These are phyloP conservation scores for Stenurella melanura DNA, from an alignment of 2,888 invertebrate genomes.

Conservation along the genomic window DNA sequence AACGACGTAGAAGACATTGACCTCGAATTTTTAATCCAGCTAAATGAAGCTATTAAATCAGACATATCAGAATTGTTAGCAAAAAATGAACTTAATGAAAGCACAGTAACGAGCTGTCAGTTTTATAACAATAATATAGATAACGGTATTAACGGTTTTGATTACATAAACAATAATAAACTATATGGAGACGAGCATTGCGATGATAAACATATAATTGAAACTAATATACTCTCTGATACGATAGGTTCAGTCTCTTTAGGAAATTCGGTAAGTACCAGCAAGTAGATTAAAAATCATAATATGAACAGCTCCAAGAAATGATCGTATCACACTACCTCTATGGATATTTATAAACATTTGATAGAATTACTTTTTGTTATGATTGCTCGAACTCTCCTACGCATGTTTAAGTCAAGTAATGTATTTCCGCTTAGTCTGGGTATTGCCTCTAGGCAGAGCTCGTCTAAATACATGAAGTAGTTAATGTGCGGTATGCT, in stretches of 20 bases:
- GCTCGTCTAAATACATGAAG: too few relatives aligned
- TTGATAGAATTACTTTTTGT: too few relatives aligned
- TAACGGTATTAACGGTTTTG: slow-evolving; percentile 30
- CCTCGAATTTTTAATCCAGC: slow-evolving; percentile 58
- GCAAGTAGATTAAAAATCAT: neutral
- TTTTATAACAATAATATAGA: slow-evolving; percentile 48
- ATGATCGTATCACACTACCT: too few relatives aligned
- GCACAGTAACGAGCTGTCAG: slow-evolving; percentile 40
- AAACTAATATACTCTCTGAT: slow-evolving; percentile 52
- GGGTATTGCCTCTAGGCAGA: too few relatives aligned
- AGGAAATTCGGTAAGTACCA: slow-evolving; percentile 50
- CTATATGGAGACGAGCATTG: slow-evolving; percentile 41
- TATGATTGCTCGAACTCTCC: too few relatives aligned
- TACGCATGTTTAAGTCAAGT: too few relatives aligned
- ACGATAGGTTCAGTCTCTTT: slow-evolving; percentile 49
- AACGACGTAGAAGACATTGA: slow-evolving; percentile 56
- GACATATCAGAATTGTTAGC: slow-evolving; percentile 63
- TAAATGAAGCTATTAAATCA: slow-evolving; percentile 63
- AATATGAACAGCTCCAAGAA: too few relatives aligned
- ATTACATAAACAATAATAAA: slow-evolving; percentile 38
- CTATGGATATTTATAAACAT: too few relatives aligned
- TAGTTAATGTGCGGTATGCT: too few relatives aligned
- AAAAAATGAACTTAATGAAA: slow-evolving; percentile 54
- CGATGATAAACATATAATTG: slow-evolving; percentile 51
- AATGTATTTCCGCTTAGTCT: too few relatives aligned